Evolutionary conservation across 2,888 invertebrate species (phyloP).

Genomic region (Caenorhabditis imperialis): DNA sequence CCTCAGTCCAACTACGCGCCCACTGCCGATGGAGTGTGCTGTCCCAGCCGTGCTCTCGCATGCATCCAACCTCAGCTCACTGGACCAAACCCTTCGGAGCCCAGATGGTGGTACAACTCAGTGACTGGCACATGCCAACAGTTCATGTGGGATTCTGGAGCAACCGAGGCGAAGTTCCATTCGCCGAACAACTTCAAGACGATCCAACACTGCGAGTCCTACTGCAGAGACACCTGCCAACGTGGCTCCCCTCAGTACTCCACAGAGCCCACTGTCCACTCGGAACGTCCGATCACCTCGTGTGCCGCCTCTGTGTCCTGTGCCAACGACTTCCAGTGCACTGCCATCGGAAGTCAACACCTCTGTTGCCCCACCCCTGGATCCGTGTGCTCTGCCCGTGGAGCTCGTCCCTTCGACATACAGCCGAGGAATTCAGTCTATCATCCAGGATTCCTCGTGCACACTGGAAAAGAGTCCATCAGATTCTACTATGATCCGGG

Average conservation of each 20-base stretch:
- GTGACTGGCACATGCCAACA: constrained; percentile 70
- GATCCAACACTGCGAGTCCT: constrained; percentile 68
- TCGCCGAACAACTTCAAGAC: constrained; percentile 71
- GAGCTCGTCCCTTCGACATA: constrained; percentile 68
- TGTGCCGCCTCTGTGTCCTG: constrained; percentile 64
- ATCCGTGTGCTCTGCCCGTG: constrained; percentile 62
- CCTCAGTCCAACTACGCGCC: constrained; percentile 66
- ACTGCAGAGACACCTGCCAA: constrained; percentile 68
- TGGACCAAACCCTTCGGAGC: constrained; percentile 68
- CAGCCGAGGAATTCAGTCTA: constrained; percentile 59
- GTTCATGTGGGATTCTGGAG: constrained; percentile 71
- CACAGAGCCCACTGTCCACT: constrained; percentile 56
- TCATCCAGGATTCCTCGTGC: constrained; percentile 63
- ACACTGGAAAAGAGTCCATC: constrained; percentile 63
- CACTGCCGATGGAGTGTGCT: constrained; percentile 67
- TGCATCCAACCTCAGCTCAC: constrained; percentile 68
- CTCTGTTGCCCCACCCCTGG: constrained; percentile 69
- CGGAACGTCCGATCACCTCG: constrained; percentile 65
- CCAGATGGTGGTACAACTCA: constrained; percentile 68
- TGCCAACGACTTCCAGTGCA: constrained; percentile 67
- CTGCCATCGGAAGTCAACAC: constrained; percentile 69
- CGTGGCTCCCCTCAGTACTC: constrained; percentile 70
- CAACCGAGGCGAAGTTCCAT: constrained; percentile 64
- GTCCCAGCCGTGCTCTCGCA: constrained; percentile 66
- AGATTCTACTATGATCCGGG: constrained; percentile 68